Base-by-base conservation (phyloP, 2,113 vertebrate genomes). In the Gracilinanus agilis region DNA sequence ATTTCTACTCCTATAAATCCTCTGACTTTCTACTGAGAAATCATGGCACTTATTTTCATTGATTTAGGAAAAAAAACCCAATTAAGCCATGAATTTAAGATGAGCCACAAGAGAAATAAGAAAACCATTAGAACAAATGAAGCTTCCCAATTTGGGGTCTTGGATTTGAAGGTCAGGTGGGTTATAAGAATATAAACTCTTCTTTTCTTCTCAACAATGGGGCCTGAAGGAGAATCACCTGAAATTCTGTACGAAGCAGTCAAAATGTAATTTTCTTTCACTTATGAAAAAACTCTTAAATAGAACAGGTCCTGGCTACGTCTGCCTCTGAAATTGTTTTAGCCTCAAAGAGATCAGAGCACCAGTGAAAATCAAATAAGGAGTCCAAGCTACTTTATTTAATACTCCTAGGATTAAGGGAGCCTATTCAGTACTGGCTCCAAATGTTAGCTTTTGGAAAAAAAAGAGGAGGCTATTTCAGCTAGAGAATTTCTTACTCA, bases 271-370 rank as follows among this genome's bases (percentile, higher is more conserved):
- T 83, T 83, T 83, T 83, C 67, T 83, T 83, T 83, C 67, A 83
- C n/a, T 83, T 83, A 83, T 83, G 67, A 83, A 40, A 83, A 83
- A 83, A 83, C n/a, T 83, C 67, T 40, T 83, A 83, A 83, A 83
- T 83, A 83, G 67, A 83, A 83, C 34, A 83, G 67, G 67, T 83
- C 67, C 67, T 83, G 67, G 23, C 67, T 83, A n/a, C 40, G 67
- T 83, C 67, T 83, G 67, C 67, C 67, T 83, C 67, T 83, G 67
- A 83, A 83, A 83, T 83, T 83, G 67, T 83, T 83, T 83, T 83
- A 83, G 67, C 16, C 67, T 83, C n/a, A 40, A 83, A 83, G 67
- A 83, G 67, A 83, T 7, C 67, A 40, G 67, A 83, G n/a, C n/a
- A 83, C 67, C 67, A 83, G 67, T 40, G 67, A 40, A 83, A 83